Evolutionary conservation across 2,113 vertebrate genomes (phyloP).

Genomic region (Sardina pilchardus): DNA sequence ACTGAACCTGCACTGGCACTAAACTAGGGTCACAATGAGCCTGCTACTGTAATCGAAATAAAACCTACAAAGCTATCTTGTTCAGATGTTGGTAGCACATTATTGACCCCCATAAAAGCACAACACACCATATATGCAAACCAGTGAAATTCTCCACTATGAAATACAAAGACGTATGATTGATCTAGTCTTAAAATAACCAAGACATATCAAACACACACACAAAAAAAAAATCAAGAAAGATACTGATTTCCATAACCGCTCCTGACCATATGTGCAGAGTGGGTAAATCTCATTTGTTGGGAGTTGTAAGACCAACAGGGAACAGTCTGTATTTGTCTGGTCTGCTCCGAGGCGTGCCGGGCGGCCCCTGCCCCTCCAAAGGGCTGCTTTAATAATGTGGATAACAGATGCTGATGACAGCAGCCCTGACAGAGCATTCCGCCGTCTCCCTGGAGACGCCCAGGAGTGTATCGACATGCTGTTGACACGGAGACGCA

Average conservation of each 20-base stretch:
- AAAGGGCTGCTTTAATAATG: constrained; percentile 22
- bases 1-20: not conserved
- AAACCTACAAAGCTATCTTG: too few relatives aligned
- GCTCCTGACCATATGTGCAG: not conserved
- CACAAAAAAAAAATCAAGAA: not conserved
- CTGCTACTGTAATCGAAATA: too few relatives aligned
- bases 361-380: not conserved
- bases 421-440: constrained; percentile 30
- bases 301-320: not conserved
- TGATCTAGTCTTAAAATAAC: not conserved
- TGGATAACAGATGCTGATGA: constrained; percentile 26
- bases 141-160: too few relatives aligned
- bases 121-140: too few relatives aligned
- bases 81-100: too few relatives aligned
- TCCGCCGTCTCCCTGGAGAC: constrained; percentile 31
- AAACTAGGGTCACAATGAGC: not conserved
- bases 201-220: not conserved
- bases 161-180: too few relatives aligned
- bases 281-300: constrained; percentile 2
- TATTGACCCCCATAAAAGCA: too few relatives aligned
- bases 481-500: constrained; percentile 23
- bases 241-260: not conserved
- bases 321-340: constrained; percentile 5
- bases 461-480: constrained; percentile 21
- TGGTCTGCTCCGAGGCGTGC: not conserved